Percentiles rank a stretch among this genome's conserved stretches.
Conservation (phyloP, 1,140 invertebrate species). For the Cydia pomonella region DNA sequence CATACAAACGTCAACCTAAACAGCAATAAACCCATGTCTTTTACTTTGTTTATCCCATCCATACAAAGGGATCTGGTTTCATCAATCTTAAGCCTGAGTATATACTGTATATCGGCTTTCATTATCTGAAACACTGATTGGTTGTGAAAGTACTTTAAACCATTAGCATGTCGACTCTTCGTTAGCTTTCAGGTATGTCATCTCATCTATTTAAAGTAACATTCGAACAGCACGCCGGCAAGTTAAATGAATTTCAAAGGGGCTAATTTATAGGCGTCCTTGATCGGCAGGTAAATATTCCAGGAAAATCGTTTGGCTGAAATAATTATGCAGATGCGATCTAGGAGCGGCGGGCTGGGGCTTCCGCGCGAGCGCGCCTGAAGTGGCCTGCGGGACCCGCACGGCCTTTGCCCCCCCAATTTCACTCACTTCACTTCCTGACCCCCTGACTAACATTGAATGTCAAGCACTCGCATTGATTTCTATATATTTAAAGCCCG, state of each 20-base stretch:
- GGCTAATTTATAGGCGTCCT: background rate
- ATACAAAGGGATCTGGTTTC: too few relatives aligned
- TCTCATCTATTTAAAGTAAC: background rate
- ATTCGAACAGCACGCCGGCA: background rate
- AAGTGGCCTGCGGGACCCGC: background rate
- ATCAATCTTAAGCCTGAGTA: too few relatives aligned
- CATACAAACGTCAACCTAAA: too few relatives aligned
- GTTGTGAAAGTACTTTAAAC: background rate
- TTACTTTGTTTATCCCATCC: too few relatives aligned
- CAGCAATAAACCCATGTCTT: too few relatives aligned
- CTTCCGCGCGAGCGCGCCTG: constrained; percentile 4
- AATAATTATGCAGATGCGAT: constrained; percentile 28
- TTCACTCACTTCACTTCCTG: constrained; percentile 1
- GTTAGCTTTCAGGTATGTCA: background rate
- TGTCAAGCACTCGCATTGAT: background rate
- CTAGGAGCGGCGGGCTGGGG: background rate
- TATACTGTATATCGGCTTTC: too few relatives aligned
- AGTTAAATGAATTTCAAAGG: constrained; percentile 12
- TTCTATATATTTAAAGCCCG: background rate
- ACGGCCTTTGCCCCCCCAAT: constrained; percentile 7
- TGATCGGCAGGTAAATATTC: constrained; percentile 12
- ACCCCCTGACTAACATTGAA: background rate
- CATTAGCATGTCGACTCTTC: background rate
- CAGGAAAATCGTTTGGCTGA: constrained; percentile 22
- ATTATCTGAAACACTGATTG: background rate